phyloP scores from a whole-genome alignment of 2,113 vertebrate genomes.

The Axis porcinus region DNA sequence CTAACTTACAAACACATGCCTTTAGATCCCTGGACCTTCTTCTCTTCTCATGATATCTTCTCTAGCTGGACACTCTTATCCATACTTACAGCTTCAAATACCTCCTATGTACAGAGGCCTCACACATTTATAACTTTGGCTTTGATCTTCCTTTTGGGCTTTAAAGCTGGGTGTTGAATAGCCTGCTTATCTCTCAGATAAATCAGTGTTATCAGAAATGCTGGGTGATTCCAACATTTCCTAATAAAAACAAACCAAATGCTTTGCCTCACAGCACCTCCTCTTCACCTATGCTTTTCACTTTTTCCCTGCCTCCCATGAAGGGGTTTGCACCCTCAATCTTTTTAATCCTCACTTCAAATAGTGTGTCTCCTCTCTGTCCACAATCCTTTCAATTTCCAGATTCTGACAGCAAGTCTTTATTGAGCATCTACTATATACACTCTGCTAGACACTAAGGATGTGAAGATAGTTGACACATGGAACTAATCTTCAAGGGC shows the following conservation, averaged over 20 bases:
- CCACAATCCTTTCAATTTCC: not conserved
- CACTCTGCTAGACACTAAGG: not conserved
- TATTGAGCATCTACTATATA: not conserved
- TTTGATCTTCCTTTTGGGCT: not conserved
- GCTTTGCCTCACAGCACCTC: not conserved
- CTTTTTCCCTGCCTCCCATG: not conserved
- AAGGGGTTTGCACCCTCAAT: not conserved
- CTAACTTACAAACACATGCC: not conserved
- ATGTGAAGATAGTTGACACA: not conserved
- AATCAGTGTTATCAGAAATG: not conserved
- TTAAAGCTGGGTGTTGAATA: not conserved
- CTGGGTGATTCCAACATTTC: not conserved
- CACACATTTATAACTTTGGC: not conserved
- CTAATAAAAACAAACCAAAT: not conserved
- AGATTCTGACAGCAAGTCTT: not conserved
- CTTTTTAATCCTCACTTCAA: not conserved
- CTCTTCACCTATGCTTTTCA: not conserved
- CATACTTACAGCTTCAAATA: not conserved
- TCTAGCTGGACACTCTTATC: not conserved
- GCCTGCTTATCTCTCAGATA: not conserved
- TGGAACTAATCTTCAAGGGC: not conserved
- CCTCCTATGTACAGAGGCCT: not conserved
- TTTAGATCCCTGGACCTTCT: not conserved
- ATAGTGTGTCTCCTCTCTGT: not conserved
- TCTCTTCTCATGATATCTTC: not conserved